Percentiles rank a stretch among this genome's conserved stretches.
Evolutionary conservation across 2,113 vertebrate genomes (phyloP).

Genomic region (Labrus mixtus): DNA sequence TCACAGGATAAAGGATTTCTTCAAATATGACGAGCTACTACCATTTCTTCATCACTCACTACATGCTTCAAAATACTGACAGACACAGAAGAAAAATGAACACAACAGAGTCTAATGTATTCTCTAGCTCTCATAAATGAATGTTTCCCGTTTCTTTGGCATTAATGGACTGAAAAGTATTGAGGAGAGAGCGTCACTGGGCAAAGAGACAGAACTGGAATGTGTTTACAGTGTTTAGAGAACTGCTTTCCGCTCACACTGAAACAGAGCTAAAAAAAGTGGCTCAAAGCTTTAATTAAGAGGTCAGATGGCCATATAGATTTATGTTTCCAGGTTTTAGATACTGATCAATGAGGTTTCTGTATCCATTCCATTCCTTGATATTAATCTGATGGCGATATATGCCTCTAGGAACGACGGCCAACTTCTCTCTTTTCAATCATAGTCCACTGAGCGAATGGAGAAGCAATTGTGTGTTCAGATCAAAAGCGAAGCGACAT

Average conservation of each 20-base stretch:
- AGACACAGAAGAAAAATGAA: slow-evolving; percentile 4
- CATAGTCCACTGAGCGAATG: too few relatives aligned
- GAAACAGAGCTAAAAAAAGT: not conserved
- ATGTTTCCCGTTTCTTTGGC: slow-evolving; percentile 39
- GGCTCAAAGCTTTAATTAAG: not conserved
- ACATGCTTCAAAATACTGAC: slow-evolving; percentile 5
- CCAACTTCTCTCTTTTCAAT: too few relatives aligned
- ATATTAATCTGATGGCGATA: not conserved
- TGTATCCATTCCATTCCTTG: not conserved
- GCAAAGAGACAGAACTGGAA: slow-evolving; percentile 19
- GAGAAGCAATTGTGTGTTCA: too few relatives aligned
- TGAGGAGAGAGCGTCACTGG: slow-evolving; percentile 20
- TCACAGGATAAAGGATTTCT: slow-evolving; percentile 21
- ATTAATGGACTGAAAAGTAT: slow-evolving; percentile 53
- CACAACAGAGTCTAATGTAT: slow-evolving; percentile 15
- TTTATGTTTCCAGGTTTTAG: not conserved
- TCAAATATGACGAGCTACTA: slow-evolving; percentile 10
- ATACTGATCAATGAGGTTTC: not conserved
- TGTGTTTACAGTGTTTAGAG: slow-evolving; percentile 14
- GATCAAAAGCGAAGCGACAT: too few relatives aligned
- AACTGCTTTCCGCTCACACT: slow-evolving; percentile 1
- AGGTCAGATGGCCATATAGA: not conserved
- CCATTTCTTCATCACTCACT: slow-evolving; percentile 24
- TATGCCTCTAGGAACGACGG: not conserved
- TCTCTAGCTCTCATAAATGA: slow-evolving; percentile 33